Conservation (phyloP, 2,113 vertebrate species). For the Leptobrachium ailaonicum region DNA sequence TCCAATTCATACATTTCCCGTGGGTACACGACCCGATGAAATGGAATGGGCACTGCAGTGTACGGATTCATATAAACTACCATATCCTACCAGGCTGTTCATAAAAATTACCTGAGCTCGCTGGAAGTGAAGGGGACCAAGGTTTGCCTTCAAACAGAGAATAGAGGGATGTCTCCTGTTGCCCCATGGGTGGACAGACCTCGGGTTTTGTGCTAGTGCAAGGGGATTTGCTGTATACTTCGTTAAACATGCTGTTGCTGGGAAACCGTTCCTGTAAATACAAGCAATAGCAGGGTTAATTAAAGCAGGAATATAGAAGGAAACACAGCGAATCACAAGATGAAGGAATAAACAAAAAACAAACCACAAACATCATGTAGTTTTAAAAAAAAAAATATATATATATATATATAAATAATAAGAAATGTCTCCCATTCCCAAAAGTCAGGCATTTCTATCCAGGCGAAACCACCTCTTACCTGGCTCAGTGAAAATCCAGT, state of each 20-base stretch:
- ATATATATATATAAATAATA: background rate
- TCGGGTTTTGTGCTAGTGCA: constrained; percentile 82
- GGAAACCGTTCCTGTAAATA: constrained; percentile 83
- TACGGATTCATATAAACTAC: no score
- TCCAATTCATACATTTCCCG: no score
- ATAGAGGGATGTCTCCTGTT: constrained; percentile 93
- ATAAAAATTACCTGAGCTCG: constrained; percentile 85
- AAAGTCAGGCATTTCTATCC: background rate
- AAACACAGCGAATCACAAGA: background rate
- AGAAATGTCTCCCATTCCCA: background rate
- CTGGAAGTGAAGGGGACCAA: constrained; percentile 95
- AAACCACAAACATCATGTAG: no score
- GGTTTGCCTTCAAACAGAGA: constrained; percentile 95
- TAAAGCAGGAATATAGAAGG: background rate
- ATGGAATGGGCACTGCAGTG: no score
- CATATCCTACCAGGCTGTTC: no score
- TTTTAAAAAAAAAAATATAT: background rate
- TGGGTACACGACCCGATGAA: no score
- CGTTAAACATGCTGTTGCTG: constrained; percentile 92
- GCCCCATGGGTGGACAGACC: constrained; percentile 71
- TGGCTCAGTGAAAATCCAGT: constrained; percentile 90
- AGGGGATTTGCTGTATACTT: constrained; percentile 89
- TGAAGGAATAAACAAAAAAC: background rate
- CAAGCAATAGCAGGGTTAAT: background rate
- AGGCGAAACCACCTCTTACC: constrained; percentile 64